These are phyloP conservation scores for Celastrina argiolus DNA, from an alignment of 2,888 invertebrate species.

Conservation along the genomic window DNA sequence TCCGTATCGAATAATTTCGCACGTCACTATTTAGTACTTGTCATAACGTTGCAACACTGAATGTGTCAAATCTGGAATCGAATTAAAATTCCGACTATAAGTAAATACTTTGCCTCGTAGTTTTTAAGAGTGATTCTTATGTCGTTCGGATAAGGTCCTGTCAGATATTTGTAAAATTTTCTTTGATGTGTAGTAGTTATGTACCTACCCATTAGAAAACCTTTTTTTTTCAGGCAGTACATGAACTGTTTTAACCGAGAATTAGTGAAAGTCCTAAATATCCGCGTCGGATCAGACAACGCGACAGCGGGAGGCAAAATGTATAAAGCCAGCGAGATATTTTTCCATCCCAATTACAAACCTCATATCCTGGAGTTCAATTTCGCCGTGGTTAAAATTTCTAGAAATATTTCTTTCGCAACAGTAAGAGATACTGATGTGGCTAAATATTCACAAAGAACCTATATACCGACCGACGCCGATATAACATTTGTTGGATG, in stretches of 20 bases:
- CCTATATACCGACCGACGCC: constrained; percentile 48
- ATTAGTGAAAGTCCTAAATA: constrained; percentile 63
- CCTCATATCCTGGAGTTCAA: constrained; percentile 62
- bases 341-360: constrained; percentile 71
- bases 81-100: too few species aligned
- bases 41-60: too few species aligned
- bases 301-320: constrained; percentile 59
- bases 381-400: constrained; percentile 54
- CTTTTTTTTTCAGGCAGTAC: constrained; percentile 52
- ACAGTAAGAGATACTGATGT: constrained; percentile 37
- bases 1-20: too few species aligned
- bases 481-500: constrained; percentile 59
- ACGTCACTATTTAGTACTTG: too few species aligned
- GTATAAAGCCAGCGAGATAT: constrained; percentile 53
- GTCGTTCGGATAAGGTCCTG: too few species aligned
- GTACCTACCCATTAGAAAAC: background rate
- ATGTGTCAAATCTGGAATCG: too few species aligned
- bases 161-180: too few species aligned
- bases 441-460: constrained; percentile 44
- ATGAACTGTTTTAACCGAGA: constrained; percentile 70
- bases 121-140: too few species aligned
- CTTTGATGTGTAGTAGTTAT: too few species aligned
- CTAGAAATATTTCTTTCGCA: constrained; percentile 52
- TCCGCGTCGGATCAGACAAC: constrained; percentile 62
- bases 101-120: too few species aligned